phyloP scores from a whole-genome alignment of 2,888 invertebrate genomes.

The Drosophila colorata region DNA sequence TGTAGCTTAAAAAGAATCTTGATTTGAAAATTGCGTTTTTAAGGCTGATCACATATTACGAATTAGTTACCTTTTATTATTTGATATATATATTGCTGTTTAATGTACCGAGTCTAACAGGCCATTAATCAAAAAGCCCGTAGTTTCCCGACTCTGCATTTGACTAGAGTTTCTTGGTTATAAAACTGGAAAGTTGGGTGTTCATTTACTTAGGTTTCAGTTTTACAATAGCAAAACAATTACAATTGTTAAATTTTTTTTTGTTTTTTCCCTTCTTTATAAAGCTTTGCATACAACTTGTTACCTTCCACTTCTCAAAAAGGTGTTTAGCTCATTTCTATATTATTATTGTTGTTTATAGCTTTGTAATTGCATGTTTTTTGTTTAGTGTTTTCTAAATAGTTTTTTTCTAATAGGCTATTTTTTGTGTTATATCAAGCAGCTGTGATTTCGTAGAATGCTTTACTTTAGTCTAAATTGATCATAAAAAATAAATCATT shows the following conservation, averaged over 20 bases:
- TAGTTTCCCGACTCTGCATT: neutral
- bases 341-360: neutral
- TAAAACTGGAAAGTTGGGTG: conserved; percentile 1
- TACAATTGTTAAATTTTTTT: conserved; percentile 3
- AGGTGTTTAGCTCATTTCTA: conserved; percentile 2
- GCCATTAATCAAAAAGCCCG: conserved; percentile 4
- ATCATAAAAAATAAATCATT: too few species aligned
- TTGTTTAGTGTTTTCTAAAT: neutral
- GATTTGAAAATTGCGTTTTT: neutral
- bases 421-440: conserved; percentile 1
- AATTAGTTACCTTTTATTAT: neutral
- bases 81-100: too few species aligned
- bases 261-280: neutral
- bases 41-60: neutral
- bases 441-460: neutral
- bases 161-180: neutral
- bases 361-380: neutral
- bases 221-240: neutral
- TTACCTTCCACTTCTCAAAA: conserved; percentile 19
- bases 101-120: neutral
- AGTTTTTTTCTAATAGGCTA: neutral
- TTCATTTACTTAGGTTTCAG: neutral
- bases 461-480: neutral
- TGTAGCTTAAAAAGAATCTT: neutral
- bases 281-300: conserved; percentile 4